phyloP scores from a whole-genome alignment of 2,797 vertebrate genomes.

The Anas bahamensis region DNA sequence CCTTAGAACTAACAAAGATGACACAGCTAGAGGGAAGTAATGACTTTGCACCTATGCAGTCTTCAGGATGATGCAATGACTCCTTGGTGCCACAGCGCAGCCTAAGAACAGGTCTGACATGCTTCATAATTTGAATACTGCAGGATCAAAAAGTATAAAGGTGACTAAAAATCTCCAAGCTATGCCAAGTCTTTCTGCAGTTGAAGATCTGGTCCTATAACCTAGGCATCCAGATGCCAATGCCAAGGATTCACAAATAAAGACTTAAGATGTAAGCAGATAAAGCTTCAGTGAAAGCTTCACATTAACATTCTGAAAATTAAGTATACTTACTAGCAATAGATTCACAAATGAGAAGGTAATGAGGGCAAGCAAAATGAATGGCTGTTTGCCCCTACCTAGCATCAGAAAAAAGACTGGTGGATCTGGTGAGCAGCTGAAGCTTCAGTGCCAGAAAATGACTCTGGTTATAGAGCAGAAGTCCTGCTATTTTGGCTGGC shows the following conservation, averaged over 20 bases:
- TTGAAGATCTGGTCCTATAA: background rate
- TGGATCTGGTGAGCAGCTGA: background rate
- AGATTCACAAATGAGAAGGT: background rate
- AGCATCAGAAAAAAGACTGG: background rate
- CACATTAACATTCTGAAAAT: background rate
- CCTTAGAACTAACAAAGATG: background rate
- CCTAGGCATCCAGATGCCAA: background rate
- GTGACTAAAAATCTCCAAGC: conserved; percentile 18
- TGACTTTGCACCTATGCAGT: conserved; percentile 29
- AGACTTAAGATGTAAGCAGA: background rate
- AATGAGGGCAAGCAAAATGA: background rate
- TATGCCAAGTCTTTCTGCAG: background rate
- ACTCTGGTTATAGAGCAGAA: background rate
- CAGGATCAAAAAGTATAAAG: conserved; percentile 38
- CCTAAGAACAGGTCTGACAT: conserved; percentile 37
- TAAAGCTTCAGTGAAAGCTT: background rate
- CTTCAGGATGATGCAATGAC: conserved; percentile 35
- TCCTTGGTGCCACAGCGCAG: conserved; percentile 13
- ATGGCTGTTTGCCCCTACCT: background rate
- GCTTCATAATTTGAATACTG: conserved; percentile 44
- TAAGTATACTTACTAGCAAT: background rate
- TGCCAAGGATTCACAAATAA: background rate
- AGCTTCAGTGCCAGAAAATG: background rate
- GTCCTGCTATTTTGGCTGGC: conserved; percentile 15
- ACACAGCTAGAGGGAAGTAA: background rate